Percentiles rank a stretch among this genome's conserved stretches.
These are phyloP conservation scores for Montipora cactus DNA, from an alignment of 64 coral and sea anemone genomes.

Conservation along the genomic window DNA sequence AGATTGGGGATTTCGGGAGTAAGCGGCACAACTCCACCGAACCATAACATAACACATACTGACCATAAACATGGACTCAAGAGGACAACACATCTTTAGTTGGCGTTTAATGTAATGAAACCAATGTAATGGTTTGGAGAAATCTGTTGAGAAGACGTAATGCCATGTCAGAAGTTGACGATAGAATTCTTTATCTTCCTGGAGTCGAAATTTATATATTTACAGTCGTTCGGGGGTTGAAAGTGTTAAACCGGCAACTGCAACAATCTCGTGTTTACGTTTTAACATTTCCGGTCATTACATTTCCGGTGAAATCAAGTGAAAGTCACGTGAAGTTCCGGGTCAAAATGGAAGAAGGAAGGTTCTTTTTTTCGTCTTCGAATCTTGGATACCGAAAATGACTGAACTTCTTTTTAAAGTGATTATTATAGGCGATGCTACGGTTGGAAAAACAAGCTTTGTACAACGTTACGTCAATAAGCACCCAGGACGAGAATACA, in stretches of 20 bases:
- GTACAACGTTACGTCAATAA: conserved; percentile 84
- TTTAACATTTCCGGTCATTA: neutral
- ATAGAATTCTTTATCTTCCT: too few relatives aligned
- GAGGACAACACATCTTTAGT: too few relatives aligned
- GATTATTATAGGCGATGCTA: conserved; percentile 90
- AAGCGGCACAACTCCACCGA: too few relatives aligned
- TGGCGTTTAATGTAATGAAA: too few relatives aligned
- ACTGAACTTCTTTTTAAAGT: conserved; percentile 97
- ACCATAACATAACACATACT: too few relatives aligned
- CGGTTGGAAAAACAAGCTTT: conserved; percentile 95
- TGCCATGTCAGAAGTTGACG: too few relatives aligned
- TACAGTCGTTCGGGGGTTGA: neutral
- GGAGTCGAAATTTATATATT: neutral
- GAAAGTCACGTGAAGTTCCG: conserved; percentile 57
- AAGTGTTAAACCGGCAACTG: too few relatives aligned
- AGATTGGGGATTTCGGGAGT: too few relatives aligned
- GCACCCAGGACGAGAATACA: conserved; percentile 75
- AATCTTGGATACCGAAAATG: conserved; percentile 22
- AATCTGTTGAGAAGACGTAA: too few relatives aligned
- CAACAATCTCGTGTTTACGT: neutral
- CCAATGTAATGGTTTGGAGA: too few relatives aligned
- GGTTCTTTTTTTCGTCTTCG: neutral
- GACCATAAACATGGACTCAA: too few relatives aligned
- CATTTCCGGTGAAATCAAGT: conserved; percentile 2
- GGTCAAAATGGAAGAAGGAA: neutral